Base-by-base conservation (phyloP, 2,797 vertebrate genomes). In the Perdix hodgsoniae region DNA sequence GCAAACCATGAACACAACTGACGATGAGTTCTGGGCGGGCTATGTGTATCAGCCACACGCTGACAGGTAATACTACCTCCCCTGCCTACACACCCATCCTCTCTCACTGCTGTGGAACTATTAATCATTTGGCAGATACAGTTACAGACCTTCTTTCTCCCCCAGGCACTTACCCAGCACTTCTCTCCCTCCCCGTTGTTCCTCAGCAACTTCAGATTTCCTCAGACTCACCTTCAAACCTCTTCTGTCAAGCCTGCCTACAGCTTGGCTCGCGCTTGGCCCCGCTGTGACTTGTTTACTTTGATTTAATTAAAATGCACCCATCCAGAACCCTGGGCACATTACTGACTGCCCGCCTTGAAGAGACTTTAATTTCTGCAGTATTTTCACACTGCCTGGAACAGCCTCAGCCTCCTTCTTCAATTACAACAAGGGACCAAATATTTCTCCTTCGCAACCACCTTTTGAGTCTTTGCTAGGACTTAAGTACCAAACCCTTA, bases 231-330 rank as follows among this genome's bases (percentile, higher is more conserved):
- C 92, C 91, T 97, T 94, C 84, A 90, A 87, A 74, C 88, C 87
- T 88, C 1, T 0, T 72, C 47, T 88, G 84, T 80, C 65, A 96
- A 67, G 33, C 60, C 65, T 95, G 88, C 88, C 90, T 91, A 73
- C 85, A 74, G 75, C 60, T 90, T 94, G 91, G 64, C 73, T 95
- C 56, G 50, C 57, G 5, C 42, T 91, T 91, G 75, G 84, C 90
- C 85, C 74, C 89, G 83, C 89, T 89, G 73, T 85, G 81, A 75
- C 86, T 94, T 95, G 92, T 97, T 97, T 97, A 87, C 69, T 96
- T 90, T 95, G 81, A 93, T 90, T 93, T 97, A 94, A 96, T 96
- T 92, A 95, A 96, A 91, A 94, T 94, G 88, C 95, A 89, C 66
- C 90, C 91, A 93, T 91, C 91, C 88, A 95, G 93, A 95, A 95